A percentile compares a stretch with the other conserved stretches of the same genome.
These are phyloP conservation scores for Eurytemora carolleeae DNA, from an alignment of 1,140 invertebrate genomes.

Conservation along the genomic window DNA sequence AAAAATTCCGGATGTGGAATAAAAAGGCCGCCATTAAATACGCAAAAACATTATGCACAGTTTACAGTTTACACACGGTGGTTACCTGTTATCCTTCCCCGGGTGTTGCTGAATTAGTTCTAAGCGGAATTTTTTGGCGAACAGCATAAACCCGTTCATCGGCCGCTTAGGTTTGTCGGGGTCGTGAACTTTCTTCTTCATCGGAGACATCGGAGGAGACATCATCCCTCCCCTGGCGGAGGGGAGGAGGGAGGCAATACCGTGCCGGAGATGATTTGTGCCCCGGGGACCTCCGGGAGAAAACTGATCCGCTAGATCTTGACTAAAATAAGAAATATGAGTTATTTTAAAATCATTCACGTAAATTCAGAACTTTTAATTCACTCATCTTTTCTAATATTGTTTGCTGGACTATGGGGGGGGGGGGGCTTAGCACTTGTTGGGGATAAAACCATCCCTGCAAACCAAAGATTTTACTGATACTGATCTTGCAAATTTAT, in stretches of 20 bases:
- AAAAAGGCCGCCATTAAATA: background rate
- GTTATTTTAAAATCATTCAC: too few relatives aligned
- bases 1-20: background rate
- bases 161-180: conserved; percentile 26
- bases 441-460: too few relatives aligned
- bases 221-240: conserved; percentile 10
- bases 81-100: conserved; percentile 36
- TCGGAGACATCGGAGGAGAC: conserved; percentile 21
- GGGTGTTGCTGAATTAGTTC: conserved; percentile 33
- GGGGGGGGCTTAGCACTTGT: too few relatives aligned
- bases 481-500: too few relatives aligned
- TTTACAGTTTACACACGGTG: background rate
- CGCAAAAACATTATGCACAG: background rate
- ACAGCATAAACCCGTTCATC: conserved; percentile 39
- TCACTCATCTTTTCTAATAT: too few relatives aligned
- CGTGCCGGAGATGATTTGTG: conserved; percentile 10
- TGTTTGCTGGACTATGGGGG: too few relatives aligned
- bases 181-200: conserved; percentile 16
- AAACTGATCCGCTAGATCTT: background rate
- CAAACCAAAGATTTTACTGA: too few relatives aligned
- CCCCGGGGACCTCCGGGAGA: conserved; percentile 19
- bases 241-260: background rate
- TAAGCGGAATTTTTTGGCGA: conserved; percentile 32
- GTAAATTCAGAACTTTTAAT: too few relatives aligned
- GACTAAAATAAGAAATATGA: background rate